Conservation (phyloP, 2,797 vertebrate genomes). For the Ctenopoma kingsleyae region DNA sequence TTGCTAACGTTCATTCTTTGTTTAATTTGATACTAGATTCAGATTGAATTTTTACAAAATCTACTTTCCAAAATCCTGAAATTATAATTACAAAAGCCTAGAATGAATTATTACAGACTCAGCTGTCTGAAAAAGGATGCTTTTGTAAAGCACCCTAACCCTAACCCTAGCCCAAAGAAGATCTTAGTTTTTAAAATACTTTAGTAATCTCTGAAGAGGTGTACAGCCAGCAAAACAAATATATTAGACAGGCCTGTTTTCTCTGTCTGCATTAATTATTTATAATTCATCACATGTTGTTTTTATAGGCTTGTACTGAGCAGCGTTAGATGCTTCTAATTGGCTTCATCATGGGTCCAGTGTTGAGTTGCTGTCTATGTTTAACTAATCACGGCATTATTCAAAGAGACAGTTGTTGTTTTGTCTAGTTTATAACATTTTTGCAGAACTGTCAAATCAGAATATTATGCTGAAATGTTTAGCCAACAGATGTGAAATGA, state of each 20-base stretch:
- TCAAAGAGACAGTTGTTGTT: not conserved
- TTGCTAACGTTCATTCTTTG: not conserved
- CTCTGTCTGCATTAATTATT: not conserved
- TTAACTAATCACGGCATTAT: not conserved
- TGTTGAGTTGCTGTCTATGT: not conserved
- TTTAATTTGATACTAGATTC: not conserved
- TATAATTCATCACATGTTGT: not conserved
- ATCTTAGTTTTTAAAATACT: too few relatives aligned
- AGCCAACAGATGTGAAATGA: not conserved
- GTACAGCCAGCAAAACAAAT: too few relatives aligned
- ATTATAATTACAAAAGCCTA: not conserved
- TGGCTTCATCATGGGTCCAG: not conserved
- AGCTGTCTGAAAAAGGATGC: not conserved
- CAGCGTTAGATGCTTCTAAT: not conserved
- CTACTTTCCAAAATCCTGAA: not conserved
- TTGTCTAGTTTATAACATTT: not conserved
- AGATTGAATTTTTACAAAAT: not conserved
- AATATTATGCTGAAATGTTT: not conserved
- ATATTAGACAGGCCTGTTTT: not conserved
- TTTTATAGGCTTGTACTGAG: not conserved
- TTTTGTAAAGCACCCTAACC: too few relatives aligned
- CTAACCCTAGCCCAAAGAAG: not conserved
- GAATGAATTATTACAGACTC: not conserved
- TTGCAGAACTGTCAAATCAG: not conserved
- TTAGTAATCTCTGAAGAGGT: not conserved